phyloP scores from a whole-genome alignment of 2,888 invertebrate species.

The Argynnis bischoffii region DNA sequence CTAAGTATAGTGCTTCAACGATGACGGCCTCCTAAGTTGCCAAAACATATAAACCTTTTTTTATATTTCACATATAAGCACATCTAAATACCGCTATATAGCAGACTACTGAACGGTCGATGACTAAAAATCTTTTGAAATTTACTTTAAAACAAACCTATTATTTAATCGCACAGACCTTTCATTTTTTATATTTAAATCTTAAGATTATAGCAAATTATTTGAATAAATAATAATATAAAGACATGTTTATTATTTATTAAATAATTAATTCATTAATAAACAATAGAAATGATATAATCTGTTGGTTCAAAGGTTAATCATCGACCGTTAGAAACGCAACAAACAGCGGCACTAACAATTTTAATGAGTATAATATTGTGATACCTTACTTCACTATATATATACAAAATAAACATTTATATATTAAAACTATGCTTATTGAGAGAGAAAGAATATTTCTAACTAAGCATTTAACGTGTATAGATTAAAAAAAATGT shows the following conservation, averaged over 20 bases:
- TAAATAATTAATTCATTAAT: too few species aligned
- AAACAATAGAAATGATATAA: too few species aligned
- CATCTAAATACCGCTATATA: background rate
- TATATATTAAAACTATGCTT: conserved; percentile 20
- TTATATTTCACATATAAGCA: conserved; percentile 7
- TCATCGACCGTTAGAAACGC: conserved; percentile 2
- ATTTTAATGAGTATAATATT: background rate
- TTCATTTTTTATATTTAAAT: too few species aligned
- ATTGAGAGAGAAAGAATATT: conserved; percentile 16
- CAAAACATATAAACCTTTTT: conserved; percentile 4
- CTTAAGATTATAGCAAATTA: too few species aligned
- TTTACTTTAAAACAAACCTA: too few species aligned
- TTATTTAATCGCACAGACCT: too few species aligned
- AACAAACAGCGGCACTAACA: conserved; percentile 1
- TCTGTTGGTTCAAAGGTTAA: too few species aligned
- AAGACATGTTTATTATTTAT: too few species aligned
- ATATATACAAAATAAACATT: conserved; percentile 23
- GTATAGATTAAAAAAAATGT: conserved; percentile 21
- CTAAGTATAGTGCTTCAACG: background rate
- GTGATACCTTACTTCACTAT: conserved; percentile 6
- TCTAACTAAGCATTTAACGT: conserved; percentile 19
- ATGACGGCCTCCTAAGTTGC: background rate
- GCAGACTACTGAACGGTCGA: background rate
- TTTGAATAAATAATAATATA: too few species aligned
- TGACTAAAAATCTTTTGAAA: background rate